A percentile compares a stretch with the other conserved stretches of the same genome.
Evolutionary conservation across 2,888 invertebrate species (phyloP).

Genomic region (Aleiodes alternator): DNA sequence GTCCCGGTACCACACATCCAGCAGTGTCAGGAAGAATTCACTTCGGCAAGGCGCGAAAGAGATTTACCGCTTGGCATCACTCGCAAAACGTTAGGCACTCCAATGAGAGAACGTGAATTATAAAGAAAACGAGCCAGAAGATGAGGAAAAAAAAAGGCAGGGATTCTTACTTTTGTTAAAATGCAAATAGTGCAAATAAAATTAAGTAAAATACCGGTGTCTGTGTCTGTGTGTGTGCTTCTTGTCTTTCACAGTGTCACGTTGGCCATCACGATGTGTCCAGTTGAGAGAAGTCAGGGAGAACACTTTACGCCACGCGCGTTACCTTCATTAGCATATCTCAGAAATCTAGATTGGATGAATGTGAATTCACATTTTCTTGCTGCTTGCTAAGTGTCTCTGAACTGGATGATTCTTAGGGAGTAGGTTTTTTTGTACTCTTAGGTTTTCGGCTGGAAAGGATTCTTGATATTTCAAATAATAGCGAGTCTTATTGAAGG

Average conservation of each 20-base stretch:
- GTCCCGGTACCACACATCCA: slow-evolving; percentile 7
- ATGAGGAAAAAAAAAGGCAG: neutral
- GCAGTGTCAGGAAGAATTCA: slow-evolving; percentile 62
- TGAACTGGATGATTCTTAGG: neutral
- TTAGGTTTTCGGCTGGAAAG: neutral
- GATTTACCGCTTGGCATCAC: slow-evolving; percentile 66
- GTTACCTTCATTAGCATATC: slow-evolving; percentile 74
- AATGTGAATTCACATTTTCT: slow-evolving; percentile 61
- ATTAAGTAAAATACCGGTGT: slow-evolving; percentile 57
- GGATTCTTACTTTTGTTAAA: slow-evolving; percentile 19
- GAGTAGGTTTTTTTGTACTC: neutral
- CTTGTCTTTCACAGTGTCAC: slow-evolving; percentile 72
- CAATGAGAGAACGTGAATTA: slow-evolving; percentile 45
- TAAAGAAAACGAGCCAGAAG: neutral
- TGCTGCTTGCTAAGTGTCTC: slow-evolving; percentile 18
- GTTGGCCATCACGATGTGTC: slow-evolving; percentile 58
- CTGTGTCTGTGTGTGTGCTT: slow-evolving; percentile 34
- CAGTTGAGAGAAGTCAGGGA: slow-evolving; percentile 39
- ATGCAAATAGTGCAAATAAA: slow-evolving; percentile 22
- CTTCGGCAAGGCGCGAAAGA: slow-evolving; percentile 69
- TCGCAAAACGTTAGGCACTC: slow-evolving; percentile 44
- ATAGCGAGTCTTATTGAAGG: too few relatives aligned
- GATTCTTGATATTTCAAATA: neutral
- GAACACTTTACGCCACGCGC: slow-evolving; percentile 60
- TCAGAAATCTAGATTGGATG: slow-evolving; percentile 71